phyloP scores from a whole-genome alignment of 1,140 invertebrate species.

The Procambarus clarkii region DNA sequence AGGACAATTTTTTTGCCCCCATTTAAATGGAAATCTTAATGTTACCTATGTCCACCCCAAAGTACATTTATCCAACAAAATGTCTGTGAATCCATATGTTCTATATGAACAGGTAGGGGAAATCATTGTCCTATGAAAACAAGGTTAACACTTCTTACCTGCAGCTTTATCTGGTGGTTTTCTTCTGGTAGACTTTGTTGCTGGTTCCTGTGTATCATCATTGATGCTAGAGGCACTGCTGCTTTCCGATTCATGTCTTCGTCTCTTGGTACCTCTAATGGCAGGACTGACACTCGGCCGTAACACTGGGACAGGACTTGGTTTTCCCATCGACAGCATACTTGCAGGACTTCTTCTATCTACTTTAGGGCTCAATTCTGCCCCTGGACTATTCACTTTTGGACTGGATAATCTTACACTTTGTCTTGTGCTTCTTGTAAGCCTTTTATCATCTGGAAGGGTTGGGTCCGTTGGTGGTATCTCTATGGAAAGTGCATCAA shows the following conservation, averaged over 20 bases:
- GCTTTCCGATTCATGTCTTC: constrained; percentile 67
- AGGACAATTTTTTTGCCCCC: too few relatives aligned
- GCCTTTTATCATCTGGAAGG: constrained; percentile 69
- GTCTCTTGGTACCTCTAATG: constrained; percentile 65
- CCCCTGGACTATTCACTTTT: constrained; percentile 70
- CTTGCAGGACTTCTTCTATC: constrained; percentile 70
- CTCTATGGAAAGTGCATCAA: constrained; percentile 71
- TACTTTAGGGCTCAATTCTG: constrained; percentile 63
- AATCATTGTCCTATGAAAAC: background rate
- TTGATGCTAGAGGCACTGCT: constrained; percentile 62
- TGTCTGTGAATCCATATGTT: too few relatives aligned
- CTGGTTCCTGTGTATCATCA: constrained; percentile 54
- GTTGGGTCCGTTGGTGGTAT: constrained; percentile 62
- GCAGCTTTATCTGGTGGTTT: constrained; percentile 57
- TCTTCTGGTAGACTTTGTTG: constrained; percentile 44
- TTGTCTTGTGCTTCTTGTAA: constrained; percentile 70
- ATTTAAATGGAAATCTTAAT: too few relatives aligned
- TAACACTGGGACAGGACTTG: constrained; percentile 63
- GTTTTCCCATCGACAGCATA: constrained; percentile 68
- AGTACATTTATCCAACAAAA: too few relatives aligned
- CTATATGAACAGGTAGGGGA: too few relatives aligned
- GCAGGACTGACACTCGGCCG: constrained; percentile 67
- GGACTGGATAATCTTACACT: constrained; percentile 70
- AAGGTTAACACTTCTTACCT: constrained; percentile 21
- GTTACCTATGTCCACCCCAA: too few relatives aligned